Evolutionary conservation across 2,797 vertebrate species (phyloP), one percentile per base, ranked within the genome.

Genomic region (Huso huso): DNA sequence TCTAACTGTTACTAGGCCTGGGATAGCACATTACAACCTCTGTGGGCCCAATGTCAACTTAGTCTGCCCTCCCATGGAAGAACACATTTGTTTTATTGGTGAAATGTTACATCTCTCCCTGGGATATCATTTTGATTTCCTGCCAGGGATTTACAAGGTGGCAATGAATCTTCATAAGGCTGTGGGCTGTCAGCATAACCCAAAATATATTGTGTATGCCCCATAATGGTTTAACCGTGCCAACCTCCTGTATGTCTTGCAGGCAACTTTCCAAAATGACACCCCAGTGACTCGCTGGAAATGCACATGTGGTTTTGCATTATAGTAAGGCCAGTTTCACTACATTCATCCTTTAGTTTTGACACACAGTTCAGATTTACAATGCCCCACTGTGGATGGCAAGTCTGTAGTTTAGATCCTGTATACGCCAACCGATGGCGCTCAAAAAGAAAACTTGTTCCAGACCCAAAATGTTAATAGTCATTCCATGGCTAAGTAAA

Each of bases 151-250:
- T 58, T 58, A 58, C 55, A 58, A 58, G 55, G 55, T 58, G 55
- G 55, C 7, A 11, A 58, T 58, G 10, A 58, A 58, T 58, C 55
- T 11, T 37, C 10, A 58, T 11, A 11, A 58, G 55, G 55, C 55
- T 58, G 55, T 13, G 15, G 12, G 55, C 55, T 58, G 55, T 58
- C 55, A 58, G 12, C 55, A 58, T 13, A 58, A 58, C 15, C 15
- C 55, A 58, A 13, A 58, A 58, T 58, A 58, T 58, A 58, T 13
- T 58, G 55, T 58, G 55, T n/a, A 58, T n/a, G 6, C 18, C n/a
- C 13, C 13, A 53, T 5, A 63, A 7, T n/a, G 48, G n/a, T 65
- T 11, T 48, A 8, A 65, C 23, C 37, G 4, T 37, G 52, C 23
- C 64, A 11, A 8, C 37, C 18, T 48, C 7, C 12, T 10, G 37